These are phyloP conservation scores for Cochlearius cochlearius DNA, from an alignment of 2,113 vertebrate genomes.

Conservation along the genomic window DNA sequence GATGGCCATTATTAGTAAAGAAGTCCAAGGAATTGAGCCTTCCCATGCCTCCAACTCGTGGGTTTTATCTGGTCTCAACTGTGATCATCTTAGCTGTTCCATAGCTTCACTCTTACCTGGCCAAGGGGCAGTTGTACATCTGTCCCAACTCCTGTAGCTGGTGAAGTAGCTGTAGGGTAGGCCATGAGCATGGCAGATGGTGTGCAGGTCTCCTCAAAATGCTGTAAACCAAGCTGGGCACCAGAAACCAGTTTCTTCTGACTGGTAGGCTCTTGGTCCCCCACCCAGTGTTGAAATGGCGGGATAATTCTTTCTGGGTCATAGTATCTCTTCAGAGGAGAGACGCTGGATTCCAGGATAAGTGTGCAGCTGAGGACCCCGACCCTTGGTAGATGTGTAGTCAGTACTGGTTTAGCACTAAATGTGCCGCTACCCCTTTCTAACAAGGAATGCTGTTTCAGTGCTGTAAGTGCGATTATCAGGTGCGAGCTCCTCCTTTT, in stretches of 20 bases:
- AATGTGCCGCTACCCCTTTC: not conserved
- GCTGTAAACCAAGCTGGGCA: not conserved
- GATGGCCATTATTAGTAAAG: not conserved
- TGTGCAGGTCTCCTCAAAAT: not conserved
- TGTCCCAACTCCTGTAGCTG: not conserved
- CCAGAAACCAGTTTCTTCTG: not conserved
- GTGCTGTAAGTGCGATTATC: not conserved
- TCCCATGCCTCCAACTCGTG: not conserved
- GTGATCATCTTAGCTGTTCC: not conserved
- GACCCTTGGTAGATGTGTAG: too few relatives aligned
- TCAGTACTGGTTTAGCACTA: not conserved
- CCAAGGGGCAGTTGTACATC: accelerated
- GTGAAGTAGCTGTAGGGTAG: not conserved
- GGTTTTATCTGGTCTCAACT: not conserved
- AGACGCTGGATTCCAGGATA: not conserved
- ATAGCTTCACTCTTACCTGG: not conserved
- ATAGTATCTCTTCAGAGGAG: not conserved
- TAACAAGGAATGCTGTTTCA: not conserved
- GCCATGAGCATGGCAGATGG: not conserved
- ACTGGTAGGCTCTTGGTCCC: not conserved
- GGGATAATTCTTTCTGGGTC: not conserved
- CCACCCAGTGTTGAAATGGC: not conserved
- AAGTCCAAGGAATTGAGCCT: not conserved
- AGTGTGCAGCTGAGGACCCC: not conserved
- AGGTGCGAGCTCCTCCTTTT: not conserved